Percentiles rank a stretch among this genome's conserved stretches.
These are phyloP conservation scores for Falco peregrinus DNA, from an alignment of 2,797 vertebrate genomes.

Conservation along the genomic window DNA sequence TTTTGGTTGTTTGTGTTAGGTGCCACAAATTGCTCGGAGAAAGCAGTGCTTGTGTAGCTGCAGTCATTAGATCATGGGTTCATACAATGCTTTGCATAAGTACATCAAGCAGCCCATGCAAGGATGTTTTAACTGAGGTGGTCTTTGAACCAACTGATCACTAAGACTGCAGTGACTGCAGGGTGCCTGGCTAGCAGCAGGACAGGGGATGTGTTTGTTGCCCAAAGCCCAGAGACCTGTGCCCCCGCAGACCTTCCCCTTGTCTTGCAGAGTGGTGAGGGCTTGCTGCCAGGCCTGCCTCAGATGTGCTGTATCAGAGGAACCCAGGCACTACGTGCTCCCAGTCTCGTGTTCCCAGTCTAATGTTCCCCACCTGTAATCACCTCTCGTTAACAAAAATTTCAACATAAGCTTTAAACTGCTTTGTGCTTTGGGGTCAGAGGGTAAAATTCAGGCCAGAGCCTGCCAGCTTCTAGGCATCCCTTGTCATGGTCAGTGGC, in stretches of 20 bases:
- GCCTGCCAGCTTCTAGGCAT: background rate
- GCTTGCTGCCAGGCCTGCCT: background rate
- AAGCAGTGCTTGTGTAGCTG: background rate
- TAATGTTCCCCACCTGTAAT: background rate
- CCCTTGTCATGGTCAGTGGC: fast-evolving
- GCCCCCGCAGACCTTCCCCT: background rate
- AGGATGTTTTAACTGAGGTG: background rate
- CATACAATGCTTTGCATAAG: background rate
- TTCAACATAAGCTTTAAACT: background rate
- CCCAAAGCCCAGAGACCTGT: background rate
- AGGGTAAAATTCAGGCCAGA: background rate
- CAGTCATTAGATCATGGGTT: background rate
- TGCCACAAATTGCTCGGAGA: background rate
- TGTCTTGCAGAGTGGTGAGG: background rate
- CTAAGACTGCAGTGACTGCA: background rate
- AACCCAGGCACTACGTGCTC: background rate
- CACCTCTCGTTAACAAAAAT: background rate
- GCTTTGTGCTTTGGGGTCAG: background rate
- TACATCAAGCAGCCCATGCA: fast-evolving
- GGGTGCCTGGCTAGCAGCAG: background rate
- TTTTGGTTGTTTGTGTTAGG: background rate
- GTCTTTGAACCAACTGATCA: background rate
- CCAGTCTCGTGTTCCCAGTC: background rate
- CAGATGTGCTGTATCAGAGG: fast-evolving
- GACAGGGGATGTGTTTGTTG: background rate